phyloP scores from a whole-genome alignment of 2,797 vertebrate species.

The Lepilemur septentrionalis region DNA sequence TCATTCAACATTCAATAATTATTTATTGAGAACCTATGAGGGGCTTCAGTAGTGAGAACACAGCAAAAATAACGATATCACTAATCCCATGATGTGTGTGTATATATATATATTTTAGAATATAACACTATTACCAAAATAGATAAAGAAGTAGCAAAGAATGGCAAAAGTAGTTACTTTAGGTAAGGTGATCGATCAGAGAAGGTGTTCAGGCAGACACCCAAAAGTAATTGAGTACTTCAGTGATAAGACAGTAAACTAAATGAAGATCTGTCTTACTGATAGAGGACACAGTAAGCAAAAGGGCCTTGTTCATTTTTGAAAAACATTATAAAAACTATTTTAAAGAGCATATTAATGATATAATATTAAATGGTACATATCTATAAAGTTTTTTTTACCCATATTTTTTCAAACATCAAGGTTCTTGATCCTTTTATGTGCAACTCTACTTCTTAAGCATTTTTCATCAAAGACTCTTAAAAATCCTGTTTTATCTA shows the following conservation, averaged over 20 bases:
- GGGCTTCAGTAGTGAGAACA: not conserved
- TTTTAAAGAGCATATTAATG: not conserved
- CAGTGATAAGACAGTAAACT: not conserved
- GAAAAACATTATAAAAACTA: not conserved
- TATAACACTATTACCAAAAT: not conserved
- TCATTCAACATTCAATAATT: not conserved
- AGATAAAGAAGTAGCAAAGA: not conserved
- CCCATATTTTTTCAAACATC: not conserved
- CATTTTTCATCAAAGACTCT: not conserved
- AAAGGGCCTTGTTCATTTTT: not conserved
- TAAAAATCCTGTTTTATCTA: not conserved
- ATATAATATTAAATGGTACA: not conserved
- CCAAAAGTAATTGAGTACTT: not conserved
- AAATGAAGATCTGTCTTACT: not conserved
- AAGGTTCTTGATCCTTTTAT: not conserved
- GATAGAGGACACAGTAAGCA: not conserved
- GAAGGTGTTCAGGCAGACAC: not conserved
- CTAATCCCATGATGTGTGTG: not conserved
- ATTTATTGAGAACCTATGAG: not conserved
- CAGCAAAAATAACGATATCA: not conserved
- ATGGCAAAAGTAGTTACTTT: not conserved
- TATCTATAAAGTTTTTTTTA: not conserved
- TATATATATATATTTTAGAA: not conserved
- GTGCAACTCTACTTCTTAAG: not conserved
- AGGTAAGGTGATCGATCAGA: not conserved